These are phyloP conservation scores for Orthonevra nobilis DNA, from an alignment of 2,888 invertebrate species.

Conservation along the genomic window DNA sequence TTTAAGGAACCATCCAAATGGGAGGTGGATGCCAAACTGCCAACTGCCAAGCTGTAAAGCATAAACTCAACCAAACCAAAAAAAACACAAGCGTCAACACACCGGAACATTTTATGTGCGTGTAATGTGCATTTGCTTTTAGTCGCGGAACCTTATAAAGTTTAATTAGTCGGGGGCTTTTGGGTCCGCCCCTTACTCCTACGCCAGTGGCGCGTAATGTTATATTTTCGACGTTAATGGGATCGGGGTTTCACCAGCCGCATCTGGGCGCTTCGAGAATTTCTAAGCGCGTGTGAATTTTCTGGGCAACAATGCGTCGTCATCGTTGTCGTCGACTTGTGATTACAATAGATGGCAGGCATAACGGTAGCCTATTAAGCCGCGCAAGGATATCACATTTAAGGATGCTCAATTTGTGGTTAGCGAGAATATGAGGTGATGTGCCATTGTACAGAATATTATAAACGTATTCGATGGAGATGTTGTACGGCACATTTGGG, in stretches of 20 bases:
- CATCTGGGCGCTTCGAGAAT: constrained; percentile 11
- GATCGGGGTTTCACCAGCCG: constrained; percentile 6
- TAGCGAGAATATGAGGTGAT: constrained; percentile 11
- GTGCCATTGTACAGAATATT: constrained; percentile 26
- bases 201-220: no score
- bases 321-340: constrained; percentile 4
- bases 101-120: constrained; percentile 51
- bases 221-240: constrained; percentile 40
- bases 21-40: neutral
- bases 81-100: constrained; percentile 14
- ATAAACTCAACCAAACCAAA: constrained; percentile 4
- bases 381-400: constrained; percentile 48
- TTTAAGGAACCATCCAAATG: neutral
- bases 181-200: neutral
- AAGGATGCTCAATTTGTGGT: constrained; percentile 59
- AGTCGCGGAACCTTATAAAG: constrained; percentile 63
- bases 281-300: constrained; percentile 5
- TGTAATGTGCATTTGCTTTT: constrained; percentile 68
- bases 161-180: constrained; percentile 65
- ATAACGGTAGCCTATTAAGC: constrained; percentile 56
- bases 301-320: constrained; percentile 10
- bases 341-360: constrained; percentile 58
- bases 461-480: constrained; percentile 25
- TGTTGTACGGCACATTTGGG: no score
- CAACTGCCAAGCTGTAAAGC: neutral